Conservation (phyloP, 2,888 invertebrate genomes). For the Nezara viridula region DNA sequence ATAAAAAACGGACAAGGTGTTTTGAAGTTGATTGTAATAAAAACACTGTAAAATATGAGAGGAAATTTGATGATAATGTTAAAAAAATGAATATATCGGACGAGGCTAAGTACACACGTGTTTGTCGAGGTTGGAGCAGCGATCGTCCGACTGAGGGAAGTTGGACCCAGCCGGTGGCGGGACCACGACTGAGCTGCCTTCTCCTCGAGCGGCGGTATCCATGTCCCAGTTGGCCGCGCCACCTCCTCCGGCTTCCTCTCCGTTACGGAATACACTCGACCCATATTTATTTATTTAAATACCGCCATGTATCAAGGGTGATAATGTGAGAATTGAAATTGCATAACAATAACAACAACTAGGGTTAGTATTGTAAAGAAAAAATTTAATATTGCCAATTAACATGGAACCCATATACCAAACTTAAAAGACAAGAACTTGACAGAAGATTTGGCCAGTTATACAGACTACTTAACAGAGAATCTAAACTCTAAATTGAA, state of each 20-base stretch:
- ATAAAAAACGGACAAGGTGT: not conserved
- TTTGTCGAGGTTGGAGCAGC: not conserved
- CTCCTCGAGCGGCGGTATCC: not conserved
- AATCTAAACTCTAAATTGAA: no score
- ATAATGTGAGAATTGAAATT: no score
- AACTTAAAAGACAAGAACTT: no score
- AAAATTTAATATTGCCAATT: no score
- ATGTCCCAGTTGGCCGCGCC: not conserved
- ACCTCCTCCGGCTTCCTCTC: not conserved
- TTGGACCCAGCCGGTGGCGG: slow-evolving; percentile 31
- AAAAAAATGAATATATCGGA: not conserved
- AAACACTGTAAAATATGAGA: not conserved
- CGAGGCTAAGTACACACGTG: not conserved
- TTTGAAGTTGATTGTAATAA: not conserved
- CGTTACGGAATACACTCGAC: not conserved
- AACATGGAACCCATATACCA: no score
- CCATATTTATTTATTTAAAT: no score
- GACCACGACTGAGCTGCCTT: slow-evolving; percentile 43
- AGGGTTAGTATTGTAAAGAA: no score
- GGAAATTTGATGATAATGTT: not conserved
- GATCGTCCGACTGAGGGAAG: not conserved
- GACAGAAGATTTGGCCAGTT: no score
- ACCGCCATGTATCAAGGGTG: no score
- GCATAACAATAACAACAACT: no score
- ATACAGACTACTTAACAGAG: no score